Conservation (phyloP, 53 echinoderm and acorn worm genomes). For the Glandiceps talaboti region DNA sequence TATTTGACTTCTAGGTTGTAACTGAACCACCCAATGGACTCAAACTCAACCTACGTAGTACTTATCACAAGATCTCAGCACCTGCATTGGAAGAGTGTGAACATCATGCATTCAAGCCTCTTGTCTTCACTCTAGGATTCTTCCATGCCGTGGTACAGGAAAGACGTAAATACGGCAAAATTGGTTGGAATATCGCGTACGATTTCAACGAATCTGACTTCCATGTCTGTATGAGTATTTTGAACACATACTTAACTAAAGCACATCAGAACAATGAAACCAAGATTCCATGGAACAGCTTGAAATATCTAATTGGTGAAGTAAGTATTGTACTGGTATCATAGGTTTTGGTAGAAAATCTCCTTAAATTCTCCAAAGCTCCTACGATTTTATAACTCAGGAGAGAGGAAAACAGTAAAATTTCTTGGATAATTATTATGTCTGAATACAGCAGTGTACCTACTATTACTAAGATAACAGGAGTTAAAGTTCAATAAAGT, state of each 20-base stretch:
- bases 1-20: conserved; percentile 75
- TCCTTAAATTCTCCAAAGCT: too few relatives aligned
- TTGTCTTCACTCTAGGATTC: conserved; percentile 90
- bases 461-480: too few relatives aligned
- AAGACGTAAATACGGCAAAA: conserved; percentile 95
- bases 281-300: conserved; percentile 96
- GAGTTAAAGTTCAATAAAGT: too few relatives aligned
- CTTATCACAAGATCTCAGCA: conserved; percentile 91
- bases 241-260: conserved; percentile 87
- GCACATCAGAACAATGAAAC: conserved; percentile 77
- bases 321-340: too few relatives aligned
- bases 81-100: conserved; percentile 88
- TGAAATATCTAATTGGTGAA: conserved; percentile 97
- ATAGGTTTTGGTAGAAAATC: too few relatives aligned
- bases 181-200: conserved; percentile 97
- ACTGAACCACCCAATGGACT: conserved; percentile 98
- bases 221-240: conserved; percentile 83
- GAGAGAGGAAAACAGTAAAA: too few relatives aligned
- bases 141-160: conserved; percentile 98
- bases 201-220: conserved; percentile 99
- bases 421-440: too few relatives aligned
- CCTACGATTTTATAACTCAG: too few relatives aligned
- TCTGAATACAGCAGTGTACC: too few relatives aligned
- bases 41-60: conserved; percentile 92
- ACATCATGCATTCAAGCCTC: conserved; percentile 81